Conservation (phyloP, 1,140 invertebrate species). For the Elysia chlorotica region DNA sequence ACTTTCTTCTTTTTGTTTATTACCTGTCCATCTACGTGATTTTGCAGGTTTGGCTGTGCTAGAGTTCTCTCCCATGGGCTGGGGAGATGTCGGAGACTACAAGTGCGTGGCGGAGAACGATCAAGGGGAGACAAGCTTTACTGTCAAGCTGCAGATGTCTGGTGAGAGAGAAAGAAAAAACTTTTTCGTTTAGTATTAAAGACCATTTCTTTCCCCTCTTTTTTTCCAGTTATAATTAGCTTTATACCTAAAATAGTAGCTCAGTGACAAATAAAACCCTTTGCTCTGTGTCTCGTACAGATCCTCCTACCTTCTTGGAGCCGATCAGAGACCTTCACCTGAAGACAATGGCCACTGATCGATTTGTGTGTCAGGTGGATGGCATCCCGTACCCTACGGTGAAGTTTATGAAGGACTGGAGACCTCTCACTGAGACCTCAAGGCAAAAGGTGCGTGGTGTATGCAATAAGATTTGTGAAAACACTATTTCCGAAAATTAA, state of each 20-base stretch:
- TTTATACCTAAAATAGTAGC: too few relatives aligned
- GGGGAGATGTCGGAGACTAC: slow-evolving; percentile 86
- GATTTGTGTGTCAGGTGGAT: slow-evolving; percentile 82
- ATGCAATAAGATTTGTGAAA: too few relatives aligned
- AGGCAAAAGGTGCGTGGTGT: slow-evolving; percentile 35
- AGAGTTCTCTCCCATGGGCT: slow-evolving; percentile 43
- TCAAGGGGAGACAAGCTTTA: slow-evolving; percentile 82
- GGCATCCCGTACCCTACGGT: slow-evolving; percentile 92
- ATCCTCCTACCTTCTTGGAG: slow-evolving; percentile 87
- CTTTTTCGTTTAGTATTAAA: too few relatives aligned
- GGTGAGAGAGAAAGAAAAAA: too few relatives aligned
- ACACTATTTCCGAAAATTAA: too few relatives aligned
- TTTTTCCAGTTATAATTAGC: too few relatives aligned
- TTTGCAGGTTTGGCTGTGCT: slow-evolving; percentile 67
- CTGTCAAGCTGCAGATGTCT: slow-evolving; percentile 83
- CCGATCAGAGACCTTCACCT: slow-evolving; percentile 80
- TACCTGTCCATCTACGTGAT: too few relatives aligned
- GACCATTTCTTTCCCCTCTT: too few relatives aligned
- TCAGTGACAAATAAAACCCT: too few relatives aligned
- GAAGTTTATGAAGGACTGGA: slow-evolving; percentile 85
- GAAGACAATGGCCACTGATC: slow-evolving; percentile 68
- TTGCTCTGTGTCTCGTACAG: slow-evolving; percentile 61
- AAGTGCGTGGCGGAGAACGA: slow-evolving; percentile 92
- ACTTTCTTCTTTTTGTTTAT: too few relatives aligned
- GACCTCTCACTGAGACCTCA: slow-evolving; percentile 47